phyloP scores from a whole-genome alignment of 2,113 vertebrate species.

The Murina feae region DNA sequence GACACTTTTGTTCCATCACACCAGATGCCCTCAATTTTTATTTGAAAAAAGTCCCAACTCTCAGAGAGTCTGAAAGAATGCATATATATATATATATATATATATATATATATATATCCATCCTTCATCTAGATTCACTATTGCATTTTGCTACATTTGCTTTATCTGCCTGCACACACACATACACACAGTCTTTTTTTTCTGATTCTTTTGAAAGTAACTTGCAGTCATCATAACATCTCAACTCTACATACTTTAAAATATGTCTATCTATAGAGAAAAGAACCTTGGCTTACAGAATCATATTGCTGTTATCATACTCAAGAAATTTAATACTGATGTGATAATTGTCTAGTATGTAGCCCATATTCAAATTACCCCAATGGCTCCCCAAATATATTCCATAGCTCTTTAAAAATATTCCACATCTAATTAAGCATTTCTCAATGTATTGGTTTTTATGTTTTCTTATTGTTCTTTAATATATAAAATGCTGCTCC shows the following conservation, averaged over 20 bases:
- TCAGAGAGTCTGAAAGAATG: background rate
- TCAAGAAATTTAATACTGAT: background rate
- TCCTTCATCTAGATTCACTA: background rate
- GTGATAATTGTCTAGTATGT: background rate
- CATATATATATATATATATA: background rate
- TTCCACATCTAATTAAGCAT: background rate
- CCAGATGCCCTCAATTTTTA: background rate
- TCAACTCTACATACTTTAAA: background rate
- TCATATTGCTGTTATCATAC: background rate
- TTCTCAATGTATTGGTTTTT: background rate
- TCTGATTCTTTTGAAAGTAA: background rate
- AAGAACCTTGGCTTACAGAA: background rate
- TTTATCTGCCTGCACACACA: background rate
- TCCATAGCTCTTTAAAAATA: background rate
- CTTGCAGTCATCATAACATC: background rate
- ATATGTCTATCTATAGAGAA: background rate
- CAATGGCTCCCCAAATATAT: background rate
- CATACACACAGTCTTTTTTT: background rate
- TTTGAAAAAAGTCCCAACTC: background rate
- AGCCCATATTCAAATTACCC: background rate
- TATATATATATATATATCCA: background rate
- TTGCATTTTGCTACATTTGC: background rate
- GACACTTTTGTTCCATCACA: background rate
- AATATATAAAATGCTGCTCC: fast-evolving
- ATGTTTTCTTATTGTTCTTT: background rate